phyloP scores from a whole-genome alignment of 2,113 vertebrate species.

The Vanacampus margaritifer region DNA sequence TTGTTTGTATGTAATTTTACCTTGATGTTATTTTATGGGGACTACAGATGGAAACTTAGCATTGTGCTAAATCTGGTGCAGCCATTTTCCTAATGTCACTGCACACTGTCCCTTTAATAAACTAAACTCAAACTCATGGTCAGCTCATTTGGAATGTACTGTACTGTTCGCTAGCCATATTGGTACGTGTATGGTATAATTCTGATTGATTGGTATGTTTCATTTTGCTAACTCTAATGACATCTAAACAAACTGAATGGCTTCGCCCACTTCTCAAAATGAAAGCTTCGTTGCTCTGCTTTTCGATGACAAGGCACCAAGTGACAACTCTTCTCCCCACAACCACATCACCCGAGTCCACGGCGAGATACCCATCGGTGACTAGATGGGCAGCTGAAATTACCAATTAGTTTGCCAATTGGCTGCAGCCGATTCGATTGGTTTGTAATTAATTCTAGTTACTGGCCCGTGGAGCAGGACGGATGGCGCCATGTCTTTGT shows the following conservation, averaged over 20 bases:
- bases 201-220: neutral
- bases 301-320: conserved; percentile 74
- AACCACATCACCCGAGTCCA: conserved; percentile 70
- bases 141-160: too few relatives aligned
- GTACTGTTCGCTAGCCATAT: too few relatives aligned
- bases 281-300: conserved; percentile 25
- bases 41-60: too few relatives aligned
- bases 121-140: too few relatives aligned
- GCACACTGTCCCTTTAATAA: too few relatives aligned
- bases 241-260: neutral
- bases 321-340: conserved; percentile 63
- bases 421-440: conserved; percentile 92
- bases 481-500: conserved; percentile 93
- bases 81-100: too few relatives aligned
- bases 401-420: conserved; percentile 97
- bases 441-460: conserved; percentile 89
- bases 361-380: conserved; percentile 63
- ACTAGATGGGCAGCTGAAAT: conserved; percentile 85
- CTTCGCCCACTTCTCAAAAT: neutral
- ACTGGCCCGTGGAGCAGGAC: conserved; percentile 83
- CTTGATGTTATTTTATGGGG: too few relatives aligned
- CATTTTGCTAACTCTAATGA: neutral
- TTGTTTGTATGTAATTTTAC: too few relatives aligned
- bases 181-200: too few relatives aligned
- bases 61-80: too few relatives aligned